Evolutionary conservation across 2,113 vertebrate species (phyloP).

Genomic region (Phoenicopterus ruber): DNA sequence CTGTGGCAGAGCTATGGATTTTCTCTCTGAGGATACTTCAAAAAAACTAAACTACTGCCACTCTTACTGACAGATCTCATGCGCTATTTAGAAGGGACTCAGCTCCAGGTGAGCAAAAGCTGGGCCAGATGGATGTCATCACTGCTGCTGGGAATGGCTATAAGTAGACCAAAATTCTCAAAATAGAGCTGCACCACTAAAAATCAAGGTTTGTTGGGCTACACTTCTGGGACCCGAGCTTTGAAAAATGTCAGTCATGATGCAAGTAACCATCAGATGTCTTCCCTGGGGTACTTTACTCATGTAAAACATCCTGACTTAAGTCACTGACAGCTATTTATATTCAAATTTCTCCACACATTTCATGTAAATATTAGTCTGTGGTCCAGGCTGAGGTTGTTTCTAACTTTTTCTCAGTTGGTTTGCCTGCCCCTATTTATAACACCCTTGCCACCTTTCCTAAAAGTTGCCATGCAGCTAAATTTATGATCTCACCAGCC

Average conservation of each 20-base stretch:
- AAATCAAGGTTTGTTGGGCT: neutral
- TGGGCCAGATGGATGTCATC: neutral
- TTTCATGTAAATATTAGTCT: slow-evolving; percentile 44
- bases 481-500: neutral
- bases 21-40: neutral
- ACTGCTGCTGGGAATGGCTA: neutral
- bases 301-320: neutral
- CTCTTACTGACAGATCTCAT: neutral
- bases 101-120: neutral
- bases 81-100: neutral
- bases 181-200: neutral
- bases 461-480: neutral
- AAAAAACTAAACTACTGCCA: neutral
- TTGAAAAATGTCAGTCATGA: neutral
- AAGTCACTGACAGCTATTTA: neutral
- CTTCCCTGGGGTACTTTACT: neutral
- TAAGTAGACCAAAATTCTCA: neutral
- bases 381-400: neutral
- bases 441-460: neutral
- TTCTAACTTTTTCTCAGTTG: slow-evolving; percentile 20
- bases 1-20: neutral
- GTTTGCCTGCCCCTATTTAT: neutral
- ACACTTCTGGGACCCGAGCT: neutral
- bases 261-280: neutral
- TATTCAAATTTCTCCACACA: neutral